Evolutionary conservation across 2,113 vertebrate genomes (phyloP), one percentile per base, ranked within the genome.

Genomic region (Nycticebus coucang): DNA sequence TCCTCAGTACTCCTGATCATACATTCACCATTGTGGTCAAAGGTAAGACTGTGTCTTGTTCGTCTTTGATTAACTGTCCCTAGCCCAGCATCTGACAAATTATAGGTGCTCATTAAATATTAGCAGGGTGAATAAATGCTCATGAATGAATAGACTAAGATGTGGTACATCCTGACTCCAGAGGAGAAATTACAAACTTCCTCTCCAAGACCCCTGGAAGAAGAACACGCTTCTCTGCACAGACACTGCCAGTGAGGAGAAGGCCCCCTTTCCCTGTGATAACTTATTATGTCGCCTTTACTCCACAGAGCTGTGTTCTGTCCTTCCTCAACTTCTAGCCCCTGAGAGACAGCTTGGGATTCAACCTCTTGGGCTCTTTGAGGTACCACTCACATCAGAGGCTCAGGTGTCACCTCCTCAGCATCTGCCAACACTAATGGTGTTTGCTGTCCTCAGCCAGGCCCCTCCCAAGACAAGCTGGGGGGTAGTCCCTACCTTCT

Each of bases 241-340:
- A 24, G 62, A 45, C 0, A 7, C 6, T 17, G 64, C 35, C 59
- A 75, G 35, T 0, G 2, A n/a, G 0, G 3, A n/a, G 35, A 41
- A 87, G 18, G 14, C 24, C 50, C 22, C 37, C 87, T 12, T 77
- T 35, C 26, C 11, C 7, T n/a, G 57, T 55, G 24, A 72, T 13
- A 74, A 53, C 30, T 57, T 21, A 35, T 11, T 21, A 7, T 3
- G 3, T 14, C n/a, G 69, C 41, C 12, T 71, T 41, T 86, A 7
- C 24, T 45, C 14, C 4, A 7, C 13, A 60, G 28, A 89, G 41
- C 45, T 35, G 24, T 82, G 28, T 62, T 35, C 21, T 30, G 50
- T 37, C 14, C 22, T 91, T 74, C 68, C 82, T 77, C 33, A 22
- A 0, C 68, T 26, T 57, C 74, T 55, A 28, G 33, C 10, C 13